These are phyloP conservation scores for Tapirus indicus DNA, from an alignment of 2,797 vertebrate species.

Conservation along the genomic window DNA sequence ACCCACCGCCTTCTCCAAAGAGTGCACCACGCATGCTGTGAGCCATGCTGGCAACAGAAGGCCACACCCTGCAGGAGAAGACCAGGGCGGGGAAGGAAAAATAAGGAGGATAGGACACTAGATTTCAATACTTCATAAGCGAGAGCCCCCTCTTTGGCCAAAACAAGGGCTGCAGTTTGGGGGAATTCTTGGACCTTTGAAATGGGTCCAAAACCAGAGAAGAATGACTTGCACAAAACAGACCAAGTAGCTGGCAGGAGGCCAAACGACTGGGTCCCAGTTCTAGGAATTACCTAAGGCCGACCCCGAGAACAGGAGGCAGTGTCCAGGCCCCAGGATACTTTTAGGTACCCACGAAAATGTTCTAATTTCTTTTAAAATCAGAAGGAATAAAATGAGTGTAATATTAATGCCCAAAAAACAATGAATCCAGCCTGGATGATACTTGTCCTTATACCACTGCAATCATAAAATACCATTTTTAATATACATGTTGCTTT, in stretches of 20 bases:
- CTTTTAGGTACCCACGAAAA: not conserved
- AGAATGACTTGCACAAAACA: not conserved
- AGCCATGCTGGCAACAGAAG: not conserved
- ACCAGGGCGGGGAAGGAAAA: not conserved
- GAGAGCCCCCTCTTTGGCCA: not conserved
- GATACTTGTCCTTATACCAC: not conserved
- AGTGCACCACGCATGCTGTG: fast-evolving
- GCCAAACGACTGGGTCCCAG: not conserved
- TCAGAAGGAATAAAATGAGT: not conserved
- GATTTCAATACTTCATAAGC: not conserved
- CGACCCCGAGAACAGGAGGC: not conserved
- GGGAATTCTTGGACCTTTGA: not conserved
- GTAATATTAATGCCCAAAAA: not conserved
- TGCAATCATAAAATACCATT: not conserved
- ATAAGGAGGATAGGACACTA: fast-evolving
- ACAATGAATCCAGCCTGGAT: not conserved
- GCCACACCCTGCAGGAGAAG: fast-evolving
- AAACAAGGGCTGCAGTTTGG: not conserved
- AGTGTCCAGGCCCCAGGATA: not conserved
- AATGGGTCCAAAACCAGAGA: not conserved
- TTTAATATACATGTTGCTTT: not conserved
- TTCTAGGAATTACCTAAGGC: not conserved
- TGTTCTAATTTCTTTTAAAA: not conserved
- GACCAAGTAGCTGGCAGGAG: not conserved
- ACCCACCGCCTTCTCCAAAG: not conserved